These are phyloP conservation scores for Xylocampa areola DNA, from an alignment of 2,888 invertebrate genomes.

Conservation along the genomic window DNA sequence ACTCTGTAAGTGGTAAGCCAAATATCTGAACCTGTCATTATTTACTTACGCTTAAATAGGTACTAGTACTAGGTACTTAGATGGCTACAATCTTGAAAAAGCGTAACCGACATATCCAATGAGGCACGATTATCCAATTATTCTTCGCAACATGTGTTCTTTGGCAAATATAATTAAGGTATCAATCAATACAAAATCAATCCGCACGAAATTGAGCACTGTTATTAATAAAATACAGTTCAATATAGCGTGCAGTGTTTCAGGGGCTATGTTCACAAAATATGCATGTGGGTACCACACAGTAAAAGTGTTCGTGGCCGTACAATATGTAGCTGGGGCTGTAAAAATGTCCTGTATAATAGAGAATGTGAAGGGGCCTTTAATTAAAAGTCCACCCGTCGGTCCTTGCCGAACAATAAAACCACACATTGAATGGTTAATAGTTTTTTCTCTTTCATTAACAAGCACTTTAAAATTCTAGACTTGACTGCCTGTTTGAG, in stretches of 20 bases:
- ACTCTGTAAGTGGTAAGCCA: slow-evolving; percentile 15
- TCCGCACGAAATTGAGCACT: slow-evolving; percentile 19
- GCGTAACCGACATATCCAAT: slow-evolving; percentile 24
- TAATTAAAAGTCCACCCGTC: slow-evolving; percentile 86
- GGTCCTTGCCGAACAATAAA: slow-evolving; percentile 80
- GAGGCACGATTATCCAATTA: slow-evolving; percentile 28
- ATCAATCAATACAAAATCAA: slow-evolving; percentile 34
- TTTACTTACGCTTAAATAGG: slow-evolving; percentile 9
- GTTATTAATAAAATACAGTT: slow-evolving; percentile 9
- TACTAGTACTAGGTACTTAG: too few relatives aligned
- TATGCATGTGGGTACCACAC: slow-evolving; percentile 19
- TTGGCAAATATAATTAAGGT: slow-evolving; percentile 43
- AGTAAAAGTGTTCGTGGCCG: slow-evolving; percentile 44
- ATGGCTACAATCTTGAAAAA: slow-evolving; percentile 27
- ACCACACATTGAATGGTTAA: slow-evolving; percentile 77
- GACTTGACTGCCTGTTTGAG: slow-evolving; percentile 36
- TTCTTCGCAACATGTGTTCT: slow-evolving; percentile 33
- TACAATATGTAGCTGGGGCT: slow-evolving; percentile 67
- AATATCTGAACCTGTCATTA: slow-evolving; percentile 19
- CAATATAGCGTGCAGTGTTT: slow-evolving; percentile 13
- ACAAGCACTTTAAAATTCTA: slow-evolving; percentile 60
- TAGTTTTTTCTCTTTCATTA: slow-evolving; percentile 72
- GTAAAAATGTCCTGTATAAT: slow-evolving; percentile 84
- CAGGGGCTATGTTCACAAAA: slow-evolving; percentile 24
- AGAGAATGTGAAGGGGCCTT: slow-evolving; percentile 81